These are phyloP conservation scores for Lycocorax pyrrhopterus DNA, from an alignment of 2,113 vertebrate genomes.

Conservation along the genomic window DNA sequence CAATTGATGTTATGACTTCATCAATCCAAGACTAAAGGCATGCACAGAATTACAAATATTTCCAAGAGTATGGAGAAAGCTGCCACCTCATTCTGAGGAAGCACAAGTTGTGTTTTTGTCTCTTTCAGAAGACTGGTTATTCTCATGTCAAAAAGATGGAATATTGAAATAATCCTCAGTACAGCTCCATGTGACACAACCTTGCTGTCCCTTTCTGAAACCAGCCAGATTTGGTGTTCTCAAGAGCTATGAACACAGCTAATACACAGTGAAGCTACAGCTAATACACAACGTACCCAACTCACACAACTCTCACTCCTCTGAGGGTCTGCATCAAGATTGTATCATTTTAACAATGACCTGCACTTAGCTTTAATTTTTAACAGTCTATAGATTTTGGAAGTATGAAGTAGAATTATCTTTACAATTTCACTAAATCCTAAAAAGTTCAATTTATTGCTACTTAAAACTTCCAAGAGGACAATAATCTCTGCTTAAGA, in stretches of 20 bases:
- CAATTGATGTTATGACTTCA: slow-evolving; percentile 59
- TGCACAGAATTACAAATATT: not conserved
- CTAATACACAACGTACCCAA: not conserved
- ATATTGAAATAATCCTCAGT: not conserved
- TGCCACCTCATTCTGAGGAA: not conserved
- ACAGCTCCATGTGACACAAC: not conserved
- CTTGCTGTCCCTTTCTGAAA: not conserved
- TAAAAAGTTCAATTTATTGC: not conserved
- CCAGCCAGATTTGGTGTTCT: not conserved
- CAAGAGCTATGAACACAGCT: not conserved
- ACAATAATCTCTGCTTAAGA: not conserved
- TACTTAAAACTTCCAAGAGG: not conserved
- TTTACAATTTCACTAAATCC: not conserved
- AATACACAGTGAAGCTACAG: not conserved
- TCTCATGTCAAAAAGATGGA: not conserved
- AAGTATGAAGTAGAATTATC: not conserved
- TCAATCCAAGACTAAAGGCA: slow-evolving; percentile 10
- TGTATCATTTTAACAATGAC: not conserved
- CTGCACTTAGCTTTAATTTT: not conserved
- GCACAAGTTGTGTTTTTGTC: not conserved
- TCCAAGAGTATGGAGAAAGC: not conserved
- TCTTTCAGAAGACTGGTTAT: not conserved
- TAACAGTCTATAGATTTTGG: not conserved
- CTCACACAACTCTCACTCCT: not conserved
- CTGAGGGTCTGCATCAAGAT: not conserved